phyloP scores from a whole-genome alignment of 2,888 invertebrate species.

The Tetragonula carbonaria region DNA sequence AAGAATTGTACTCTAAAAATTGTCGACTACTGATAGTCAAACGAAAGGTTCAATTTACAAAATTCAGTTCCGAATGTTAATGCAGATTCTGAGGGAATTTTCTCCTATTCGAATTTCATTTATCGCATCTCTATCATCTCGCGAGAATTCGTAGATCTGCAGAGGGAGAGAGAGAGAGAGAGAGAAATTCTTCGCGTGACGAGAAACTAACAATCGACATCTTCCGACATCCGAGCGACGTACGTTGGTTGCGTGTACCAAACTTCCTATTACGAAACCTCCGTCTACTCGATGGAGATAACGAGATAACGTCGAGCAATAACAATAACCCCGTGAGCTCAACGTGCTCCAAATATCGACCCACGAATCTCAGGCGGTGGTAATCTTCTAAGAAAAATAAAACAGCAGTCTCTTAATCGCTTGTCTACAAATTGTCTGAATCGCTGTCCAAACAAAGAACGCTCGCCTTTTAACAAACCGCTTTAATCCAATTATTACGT shows the following conservation, averaged over 20 bases:
- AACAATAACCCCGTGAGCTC: conserved; percentile 4
- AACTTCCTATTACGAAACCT: conserved; percentile 19
- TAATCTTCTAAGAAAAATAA: not conserved
- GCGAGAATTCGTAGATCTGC: not conserved
- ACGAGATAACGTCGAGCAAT: conserved; percentile 12
- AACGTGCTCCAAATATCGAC: conserved; percentile 4
- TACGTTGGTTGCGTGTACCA: conserved; percentile 4
- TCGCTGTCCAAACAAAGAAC: not conserved
- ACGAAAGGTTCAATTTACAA: no score
- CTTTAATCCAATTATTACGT: not conserved
- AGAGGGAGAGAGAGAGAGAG: not conserved
- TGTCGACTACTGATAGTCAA: no score
- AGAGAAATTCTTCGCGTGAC: not conserved
- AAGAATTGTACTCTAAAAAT: no score
- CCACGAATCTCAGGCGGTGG: not conserved
- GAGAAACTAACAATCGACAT: conserved; percentile 1
- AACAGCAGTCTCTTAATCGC: not conserved
- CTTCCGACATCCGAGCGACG: not conserved
- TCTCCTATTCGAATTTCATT: no score
- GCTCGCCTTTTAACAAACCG: not conserved
- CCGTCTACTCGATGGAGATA: conserved; percentile 8
- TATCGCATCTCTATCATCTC: no score
- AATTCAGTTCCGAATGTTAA: no score
- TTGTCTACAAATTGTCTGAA: no score
- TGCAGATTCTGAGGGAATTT: no score